Evolutionary conservation across 2,888 invertebrate genomes (phyloP).

Genomic region (Drosophila ustulata): DNA sequence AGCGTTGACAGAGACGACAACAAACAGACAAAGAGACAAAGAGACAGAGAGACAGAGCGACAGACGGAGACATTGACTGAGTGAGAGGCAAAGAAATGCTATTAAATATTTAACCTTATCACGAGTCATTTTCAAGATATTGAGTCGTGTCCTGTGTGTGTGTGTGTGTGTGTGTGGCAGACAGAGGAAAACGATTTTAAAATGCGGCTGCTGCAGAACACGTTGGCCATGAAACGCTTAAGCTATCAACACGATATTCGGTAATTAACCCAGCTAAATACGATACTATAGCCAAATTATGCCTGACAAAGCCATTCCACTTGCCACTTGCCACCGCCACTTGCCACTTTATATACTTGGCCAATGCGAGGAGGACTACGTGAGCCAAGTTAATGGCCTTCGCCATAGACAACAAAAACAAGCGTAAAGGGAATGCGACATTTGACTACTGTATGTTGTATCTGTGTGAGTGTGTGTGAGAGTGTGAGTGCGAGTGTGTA

Average conservation of each 20-base stretch:
- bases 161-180: no score
- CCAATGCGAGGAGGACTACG: conserved; percentile 23
- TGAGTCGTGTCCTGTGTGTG: not conserved
- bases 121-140: conserved; percentile 36
- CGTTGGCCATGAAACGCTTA: conserved; percentile 64
- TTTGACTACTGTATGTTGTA: conserved; percentile 1
- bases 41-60: conserved; percentile 25
- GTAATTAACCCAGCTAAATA: conserved; percentile 77
- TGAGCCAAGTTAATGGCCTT: conserved; percentile 63
- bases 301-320: conserved; percentile 32
- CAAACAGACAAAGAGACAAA: conserved; percentile 28
- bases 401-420: conserved; percentile 32
- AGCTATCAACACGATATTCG: conserved; percentile 79
- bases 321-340: conserved; percentile 21
- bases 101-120: conserved; percentile 79
- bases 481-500: conserved; percentile 9
- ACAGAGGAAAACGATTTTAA: conserved; percentile 46
- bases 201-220: conserved; percentile 55
- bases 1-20: conserved; percentile 63
- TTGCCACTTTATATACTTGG: conserved; percentile 17
- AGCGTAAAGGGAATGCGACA: not conserved
- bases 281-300: conserved; percentile 64
- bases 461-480: conserved; percentile 10
- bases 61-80: conserved; percentile 30
- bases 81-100: conserved; percentile 39